Evolutionary conservation across 2,888 invertebrate genomes (phyloP), one percentile per base, ranked within the genome.

Genomic region (Coleophora flavipennella): DNA sequence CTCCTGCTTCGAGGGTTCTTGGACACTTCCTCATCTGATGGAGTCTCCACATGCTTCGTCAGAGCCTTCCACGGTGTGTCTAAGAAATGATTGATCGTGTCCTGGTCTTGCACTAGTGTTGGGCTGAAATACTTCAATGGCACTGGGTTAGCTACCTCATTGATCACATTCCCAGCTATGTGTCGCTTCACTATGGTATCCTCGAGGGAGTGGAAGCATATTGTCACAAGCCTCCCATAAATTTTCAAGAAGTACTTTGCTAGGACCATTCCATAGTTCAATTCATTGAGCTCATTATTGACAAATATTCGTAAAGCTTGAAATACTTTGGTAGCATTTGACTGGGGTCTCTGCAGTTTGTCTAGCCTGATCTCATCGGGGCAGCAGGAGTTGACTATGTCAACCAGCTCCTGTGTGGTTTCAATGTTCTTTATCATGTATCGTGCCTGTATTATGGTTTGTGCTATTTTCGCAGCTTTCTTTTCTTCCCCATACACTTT

Each of bases 271-370:
- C 90, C 97, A 67, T 93, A 94, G 79, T 97, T 94, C 1, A 98
- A 88, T 85, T 98, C 97, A 68, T 98, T 98, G 1, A 98, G 77
- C 80, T 98, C 98, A 69, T 98, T 94, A 66, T 98, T 98, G 0
- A 98, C 94, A 74, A 98, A 97, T 58, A 98, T 97, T 44, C 98
- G 86, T 45, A 98, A 70, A 0, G 97, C 97, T 84, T 96, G 89
- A 77, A 98, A 98, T 0, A 95, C 91, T 85, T 95, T 96, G 0
- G 96, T 97, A 0, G 97, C 97, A 43, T 89, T 88, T 58, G 97
- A 96, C 2, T 91, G 78, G 2, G 87, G 89, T 44, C 95, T 84
- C 41, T 91, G 89, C 8, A 96, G 59, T 69, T 91, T 92, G 63
- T 97, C 96, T 13, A 86, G 58, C 35, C 90, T 74, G 31, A 81